A percentile compares a stretch with the other conserved stretches of the same genome.
Conservation (phyloP, 2,113 vertebrate genomes). For the Pterocles burchelli region DNA sequence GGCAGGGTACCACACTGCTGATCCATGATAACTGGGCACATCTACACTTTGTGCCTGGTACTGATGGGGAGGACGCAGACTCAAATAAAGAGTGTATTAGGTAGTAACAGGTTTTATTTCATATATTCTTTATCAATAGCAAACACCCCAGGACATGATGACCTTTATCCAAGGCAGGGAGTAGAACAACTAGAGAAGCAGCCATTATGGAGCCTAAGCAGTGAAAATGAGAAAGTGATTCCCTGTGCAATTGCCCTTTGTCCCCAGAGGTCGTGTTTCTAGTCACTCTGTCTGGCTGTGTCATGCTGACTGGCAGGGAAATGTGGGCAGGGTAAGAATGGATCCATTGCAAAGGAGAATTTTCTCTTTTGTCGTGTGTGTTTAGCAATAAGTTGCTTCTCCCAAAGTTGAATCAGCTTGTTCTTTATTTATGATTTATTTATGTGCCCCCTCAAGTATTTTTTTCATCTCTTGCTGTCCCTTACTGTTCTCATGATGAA, state of each 20-base stretch:
- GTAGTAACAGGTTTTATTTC: background rate
- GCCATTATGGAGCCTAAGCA: background rate
- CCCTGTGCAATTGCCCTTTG: background rate
- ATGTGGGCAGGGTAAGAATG: background rate
- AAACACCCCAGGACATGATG: background rate
- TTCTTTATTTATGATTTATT: background rate
- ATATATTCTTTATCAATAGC: background rate
- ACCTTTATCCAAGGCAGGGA: background rate
- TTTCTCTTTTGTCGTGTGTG: background rate
- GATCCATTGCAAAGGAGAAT: background rate
- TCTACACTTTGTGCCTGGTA: background rate
- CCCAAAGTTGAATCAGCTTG: background rate
- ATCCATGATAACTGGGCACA: background rate
- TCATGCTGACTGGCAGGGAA: background rate
- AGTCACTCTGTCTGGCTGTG: background rate
- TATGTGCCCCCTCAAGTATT: background rate
- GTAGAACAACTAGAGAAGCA: background rate
- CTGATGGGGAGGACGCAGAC: background rate
- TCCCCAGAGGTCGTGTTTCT: background rate
- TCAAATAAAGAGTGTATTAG: background rate
- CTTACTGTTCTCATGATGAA: background rate
- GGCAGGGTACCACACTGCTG: background rate
- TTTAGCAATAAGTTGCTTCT: background rate
- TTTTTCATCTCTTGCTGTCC: background rate
- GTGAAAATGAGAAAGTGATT: background rate